Base-by-base conservation (phyloP, 2,113 vertebrate genomes). In the Macquaria australasica region DNA sequence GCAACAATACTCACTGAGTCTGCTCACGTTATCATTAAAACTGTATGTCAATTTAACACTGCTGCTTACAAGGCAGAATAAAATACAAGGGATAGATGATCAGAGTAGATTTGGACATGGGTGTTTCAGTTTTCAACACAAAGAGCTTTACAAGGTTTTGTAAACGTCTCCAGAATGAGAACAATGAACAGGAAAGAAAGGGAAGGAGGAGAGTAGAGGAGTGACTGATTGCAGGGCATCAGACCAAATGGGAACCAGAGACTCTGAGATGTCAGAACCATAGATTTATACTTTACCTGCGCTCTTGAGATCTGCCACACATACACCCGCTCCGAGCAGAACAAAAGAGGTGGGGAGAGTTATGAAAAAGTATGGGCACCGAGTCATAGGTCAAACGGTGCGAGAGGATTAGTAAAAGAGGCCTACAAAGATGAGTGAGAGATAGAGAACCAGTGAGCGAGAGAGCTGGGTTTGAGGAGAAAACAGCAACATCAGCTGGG, bases 221-320 rank as follows among this genome's bases (percentile, higher is more conserved):
- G 88, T 93, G 93, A 91, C 89, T 87, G 90, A 93, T 93, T 89
- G 87, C 81, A 77, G 85, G 92, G 87, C 87, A 89, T 83, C 39
- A 4, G 31, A 90, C 90, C 91, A 93, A 94, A 95, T 94, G 90
- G 84, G 90, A 95, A 93, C 93, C 92, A 95, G 94, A 95, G 85
- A 90, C 83, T 81, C 85, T 56, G 91, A 94, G 89, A 90, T 88
- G 94, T 92, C 93, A 91, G 87, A 71, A 70, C 78, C 53, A 68
- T 75, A 78, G 91, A 94, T 94, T 95, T 95, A 94, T 93, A 88
- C 66, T 78, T 90, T 87, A 92, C 89, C 89, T 92, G 89, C 77
- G 90, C 91, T 83, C 79, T 34, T 69, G 90, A 92, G 91, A 89
- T 81, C 88, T 82, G 78, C 87, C 90, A 90, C 92, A 93, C 88